A percentile compares a stretch with the other conserved stretches of the same genome.
These are phyloP conservation scores for Datnioides undecimradiatus DNA, from an alignment of 2,113 vertebrate genomes.

Conservation along the genomic window DNA sequence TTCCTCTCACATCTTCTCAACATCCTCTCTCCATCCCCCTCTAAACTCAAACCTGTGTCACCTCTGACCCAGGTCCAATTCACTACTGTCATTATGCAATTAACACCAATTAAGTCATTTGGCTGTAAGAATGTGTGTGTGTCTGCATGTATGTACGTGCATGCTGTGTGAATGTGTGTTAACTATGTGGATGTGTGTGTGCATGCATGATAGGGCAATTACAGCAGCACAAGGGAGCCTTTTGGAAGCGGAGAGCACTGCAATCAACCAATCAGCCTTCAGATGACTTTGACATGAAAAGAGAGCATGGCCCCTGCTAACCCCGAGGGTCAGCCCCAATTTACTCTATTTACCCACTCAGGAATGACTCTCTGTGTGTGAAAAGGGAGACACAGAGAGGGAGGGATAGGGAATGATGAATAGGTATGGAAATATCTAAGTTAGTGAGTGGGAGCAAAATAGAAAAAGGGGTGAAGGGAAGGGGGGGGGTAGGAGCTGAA, in stretches of 20 bases:
- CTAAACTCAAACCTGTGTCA: constrained; percentile 86
- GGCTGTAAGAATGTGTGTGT: constrained; percentile 85
- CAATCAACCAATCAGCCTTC: constrained; percentile 90
- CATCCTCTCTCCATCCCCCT: constrained; percentile 74
- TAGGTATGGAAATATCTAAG: constrained; percentile 74
- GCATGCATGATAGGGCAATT: constrained; percentile 87
- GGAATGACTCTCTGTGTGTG: constrained; percentile 79
- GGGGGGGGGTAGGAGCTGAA: constrained; percentile 45
- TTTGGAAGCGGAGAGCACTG: constrained; percentile 90
- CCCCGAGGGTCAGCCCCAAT: constrained; percentile 83
- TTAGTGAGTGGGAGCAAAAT: constrained; percentile 44
- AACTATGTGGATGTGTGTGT: constrained; percentile 63
- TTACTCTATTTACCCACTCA: constrained; percentile 86
- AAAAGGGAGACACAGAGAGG: constrained; percentile 60
- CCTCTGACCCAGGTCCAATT: constrained; percentile 91
- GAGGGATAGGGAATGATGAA: constrained; percentile 75
- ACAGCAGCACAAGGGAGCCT: constrained; percentile 88
- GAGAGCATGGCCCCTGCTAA: constrained; percentile 78
- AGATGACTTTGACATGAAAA: constrained; percentile 90
- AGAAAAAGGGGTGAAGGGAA: constrained; percentile 40
- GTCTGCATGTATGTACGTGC: constrained; percentile 28
- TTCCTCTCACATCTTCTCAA: constrained; percentile 69
- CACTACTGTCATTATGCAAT: constrained; percentile 95
- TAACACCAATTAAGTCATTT: constrained; percentile 98
- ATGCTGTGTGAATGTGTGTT: constrained; percentile 17